Evolutionary conservation across 2,113 vertebrate species (phyloP).

Genomic region (Apistogramma diplotaenia): DNA sequence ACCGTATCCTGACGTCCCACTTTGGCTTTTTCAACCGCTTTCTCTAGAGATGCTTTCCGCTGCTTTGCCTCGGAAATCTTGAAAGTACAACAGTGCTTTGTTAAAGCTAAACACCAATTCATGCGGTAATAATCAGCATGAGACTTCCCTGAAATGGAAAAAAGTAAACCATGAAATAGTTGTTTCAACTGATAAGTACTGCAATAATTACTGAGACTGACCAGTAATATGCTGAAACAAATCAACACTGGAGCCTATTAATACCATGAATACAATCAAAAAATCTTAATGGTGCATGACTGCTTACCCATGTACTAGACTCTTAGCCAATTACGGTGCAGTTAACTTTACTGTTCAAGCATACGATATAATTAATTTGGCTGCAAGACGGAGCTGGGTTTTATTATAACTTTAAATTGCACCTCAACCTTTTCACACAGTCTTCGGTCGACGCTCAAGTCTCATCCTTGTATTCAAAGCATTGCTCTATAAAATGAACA

Average conservation of each 20-base stretch:
- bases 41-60: slow-evolving; percentile 78
- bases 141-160: not conserved
- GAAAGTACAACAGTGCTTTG: not conserved
- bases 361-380: not conserved
- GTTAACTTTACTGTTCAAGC: not conserved
- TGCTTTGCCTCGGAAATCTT: slow-evolving; percentile 84
- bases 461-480: not conserved
- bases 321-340: not conserved
- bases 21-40: slow-evolving; percentile 84
- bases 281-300: not conserved
- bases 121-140: not conserved
- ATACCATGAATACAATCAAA: not conserved
- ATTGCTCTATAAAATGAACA: not conserved
- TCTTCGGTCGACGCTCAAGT: not conserved
- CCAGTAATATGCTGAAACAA: not conserved
- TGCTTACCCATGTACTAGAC: not conserved
- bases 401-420: not conserved
- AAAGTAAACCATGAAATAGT: not conserved
- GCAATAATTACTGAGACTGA: not conserved
- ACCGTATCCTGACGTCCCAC: slow-evolving; percentile 90
- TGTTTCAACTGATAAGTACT: not conserved
- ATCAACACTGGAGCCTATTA: not conserved
- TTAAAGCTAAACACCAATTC: not conserved
- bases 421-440: not conserved
- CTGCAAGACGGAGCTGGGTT: not conserved